These are phyloP conservation scores for Zapus hudsonius DNA, from an alignment of 2,113 vertebrate genomes.

Conservation along the genomic window DNA sequence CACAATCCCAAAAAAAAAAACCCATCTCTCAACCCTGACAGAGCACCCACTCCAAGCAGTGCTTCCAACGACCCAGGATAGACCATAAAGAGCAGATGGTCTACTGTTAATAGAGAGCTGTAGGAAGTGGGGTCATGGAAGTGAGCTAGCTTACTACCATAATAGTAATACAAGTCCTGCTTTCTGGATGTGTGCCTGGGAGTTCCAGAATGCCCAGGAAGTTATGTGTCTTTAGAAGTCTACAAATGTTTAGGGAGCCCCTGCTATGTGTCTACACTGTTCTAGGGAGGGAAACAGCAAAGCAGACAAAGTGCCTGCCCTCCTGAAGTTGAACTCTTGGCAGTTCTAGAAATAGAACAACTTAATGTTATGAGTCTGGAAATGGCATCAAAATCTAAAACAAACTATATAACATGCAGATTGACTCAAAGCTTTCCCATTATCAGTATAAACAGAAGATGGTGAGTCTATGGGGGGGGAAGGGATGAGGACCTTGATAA, in stretches of 20 bases:
- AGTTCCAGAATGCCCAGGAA: neutral
- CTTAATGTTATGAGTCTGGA: neutral
- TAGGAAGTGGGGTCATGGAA: neutral
- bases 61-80: neutral
- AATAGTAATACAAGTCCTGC: neutral
- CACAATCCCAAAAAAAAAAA: neutral
- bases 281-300: neutral
- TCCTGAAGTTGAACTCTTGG: neutral
- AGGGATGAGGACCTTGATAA: neutral
- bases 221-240: neutral
- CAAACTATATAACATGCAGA: neutral
- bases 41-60: neutral
- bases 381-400: neutral
- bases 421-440: neutral
- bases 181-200: neutral
- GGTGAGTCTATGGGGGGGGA: neutral
- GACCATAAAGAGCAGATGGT: neutral
- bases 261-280: neutral
- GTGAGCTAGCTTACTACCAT: neutral
- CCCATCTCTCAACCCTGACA: neutral
- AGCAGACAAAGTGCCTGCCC: neutral
- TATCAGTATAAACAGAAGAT: neutral
- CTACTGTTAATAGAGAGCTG: neutral
- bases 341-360: neutral
- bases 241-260: neutral